Conservation (phyloP, 2,888 invertebrate genomes). For the Liposcelis brunnea region DNA sequence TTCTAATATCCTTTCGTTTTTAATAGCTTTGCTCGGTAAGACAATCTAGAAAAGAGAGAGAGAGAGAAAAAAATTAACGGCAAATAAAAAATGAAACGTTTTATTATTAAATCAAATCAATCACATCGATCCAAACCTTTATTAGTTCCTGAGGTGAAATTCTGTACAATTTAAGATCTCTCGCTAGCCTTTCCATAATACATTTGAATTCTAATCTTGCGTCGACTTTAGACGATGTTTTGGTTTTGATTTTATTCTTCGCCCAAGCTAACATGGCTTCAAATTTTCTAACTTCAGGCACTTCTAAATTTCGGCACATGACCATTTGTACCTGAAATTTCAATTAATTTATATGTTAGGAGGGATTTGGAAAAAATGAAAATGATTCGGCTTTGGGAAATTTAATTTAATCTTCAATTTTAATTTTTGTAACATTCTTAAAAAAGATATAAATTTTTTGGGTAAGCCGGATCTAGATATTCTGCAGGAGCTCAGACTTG, state of each 20-base stretch:
- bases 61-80: conserved; percentile 2
- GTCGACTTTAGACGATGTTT: conserved; percentile 60
- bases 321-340: conserved; percentile 24
- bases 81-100: conserved; percentile 1
- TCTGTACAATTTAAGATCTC: conserved; percentile 74
- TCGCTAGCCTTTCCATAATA: conserved; percentile 78
- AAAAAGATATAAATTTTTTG: too few relatives aligned
- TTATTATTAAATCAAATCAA: neutral
- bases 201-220: conserved; percentile 79
- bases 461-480: neutral
- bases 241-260: conserved; percentile 57
- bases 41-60: conserved; percentile 58
- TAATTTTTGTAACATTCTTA: too few relatives aligned
- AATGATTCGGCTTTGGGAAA: too few relatives aligned
- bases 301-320: conserved; percentile 58
- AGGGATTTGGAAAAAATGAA: too few relatives aligned
- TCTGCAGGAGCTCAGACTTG: too few relatives aligned
- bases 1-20: conserved; percentile 79
- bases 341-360: neutral
- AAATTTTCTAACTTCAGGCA: conserved; percentile 77
- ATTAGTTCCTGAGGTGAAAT: conserved; percentile 87
- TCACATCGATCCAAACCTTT: conserved; percentile 36
- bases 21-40: conserved; percentile 79
- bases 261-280: conserved; percentile 90
- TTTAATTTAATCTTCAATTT: too few relatives aligned